These are phyloP conservation scores for Tetrao urogallus DNA, from an alignment of 2,113 vertebrate genomes.

Conservation along the genomic window DNA sequence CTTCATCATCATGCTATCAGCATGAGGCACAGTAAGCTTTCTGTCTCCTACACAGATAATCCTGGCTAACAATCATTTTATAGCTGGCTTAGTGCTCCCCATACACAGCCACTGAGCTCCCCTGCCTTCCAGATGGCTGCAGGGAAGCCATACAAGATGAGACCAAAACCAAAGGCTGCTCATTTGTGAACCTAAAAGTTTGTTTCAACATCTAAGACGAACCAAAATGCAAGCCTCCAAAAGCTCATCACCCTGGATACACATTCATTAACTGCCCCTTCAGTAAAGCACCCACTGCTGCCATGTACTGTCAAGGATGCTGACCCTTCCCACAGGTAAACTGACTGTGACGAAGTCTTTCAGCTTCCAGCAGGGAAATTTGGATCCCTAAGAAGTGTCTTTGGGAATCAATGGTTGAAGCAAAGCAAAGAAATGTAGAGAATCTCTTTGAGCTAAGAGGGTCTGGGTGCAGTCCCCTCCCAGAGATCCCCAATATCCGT, in stretches of 20 bases:
- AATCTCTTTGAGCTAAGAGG: neutral
- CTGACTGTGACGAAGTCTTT: neutral
- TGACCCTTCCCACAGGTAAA: neutral
- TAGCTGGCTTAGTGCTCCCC: neutral
- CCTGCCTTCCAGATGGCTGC: neutral
- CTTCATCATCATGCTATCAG: neutral
- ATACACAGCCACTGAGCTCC: neutral
- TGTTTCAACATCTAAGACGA: neutral
- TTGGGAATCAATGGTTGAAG: neutral
- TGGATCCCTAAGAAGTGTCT: neutral
- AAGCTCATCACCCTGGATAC: neutral
- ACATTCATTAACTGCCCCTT: neutral
- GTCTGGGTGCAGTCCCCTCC: neutral
- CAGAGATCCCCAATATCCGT: neutral
- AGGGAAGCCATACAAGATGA: neutral
- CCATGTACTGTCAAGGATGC: neutral
- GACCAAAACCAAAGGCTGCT: neutral
- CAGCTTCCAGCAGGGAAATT: neutral
- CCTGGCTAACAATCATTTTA: neutral
- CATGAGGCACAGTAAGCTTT: neutral
- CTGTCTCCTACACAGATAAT: neutral
- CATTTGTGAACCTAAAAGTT: neutral
- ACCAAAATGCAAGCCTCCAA: neutral
- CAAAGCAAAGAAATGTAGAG: neutral
- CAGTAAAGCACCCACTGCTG: neutral